Base-by-base conservation (phyloP, 2,797 vertebrate species). In the Florisuga fusca region DNA sequence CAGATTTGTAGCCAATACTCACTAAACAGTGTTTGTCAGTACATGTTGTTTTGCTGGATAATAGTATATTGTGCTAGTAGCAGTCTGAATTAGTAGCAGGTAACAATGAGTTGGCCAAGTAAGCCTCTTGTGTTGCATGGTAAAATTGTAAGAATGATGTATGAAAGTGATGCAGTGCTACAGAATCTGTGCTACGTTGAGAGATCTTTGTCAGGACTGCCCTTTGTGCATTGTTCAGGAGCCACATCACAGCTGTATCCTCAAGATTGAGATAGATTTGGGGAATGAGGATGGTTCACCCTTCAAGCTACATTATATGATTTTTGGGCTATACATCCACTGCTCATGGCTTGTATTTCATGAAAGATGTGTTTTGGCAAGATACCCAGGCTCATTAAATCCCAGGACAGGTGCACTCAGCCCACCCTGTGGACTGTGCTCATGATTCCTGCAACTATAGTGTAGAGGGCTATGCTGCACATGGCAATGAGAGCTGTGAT, bases 21-120 rank as follows among this genome's bases (percentile, higher is more conserved):
- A 8, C 93, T 66, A 77, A 89, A 16, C 43, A 34, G 74, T 33
- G 80, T 91, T 96, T 95, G 93, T 95, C 96, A 93, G 92, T 33
- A 55, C 76, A 19, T 15, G 89, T 84, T 89, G 89, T 95, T 96
- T 94, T 89, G 73, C 61, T 83, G 94, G 93, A 95, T 95, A 93
- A 95, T 67, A 63, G 74, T n/a, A 67, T 11, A 94, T 92, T 91
- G 88, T 96, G 89, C n/a, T 80, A 75, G 57, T 85, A 72, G 84
- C 9, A 6, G 46, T 21, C 89, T 83, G 55, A 43, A 90, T 84
- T 93, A 76, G 83, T 33, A 66, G 86, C 80, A 77, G 83, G 75
- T 87, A 94, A 92, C 89, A 96, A 75, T 82, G 38, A 75, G 1
- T 64, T 72, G 58, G 62, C 71, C 82, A 94, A 94, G 75, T 54